Percentiles rank a stretch among this genome's conserved stretches.
Conservation (phyloP, 2,888 invertebrate genomes). For the Pollenia griseotomentosa region DNA sequence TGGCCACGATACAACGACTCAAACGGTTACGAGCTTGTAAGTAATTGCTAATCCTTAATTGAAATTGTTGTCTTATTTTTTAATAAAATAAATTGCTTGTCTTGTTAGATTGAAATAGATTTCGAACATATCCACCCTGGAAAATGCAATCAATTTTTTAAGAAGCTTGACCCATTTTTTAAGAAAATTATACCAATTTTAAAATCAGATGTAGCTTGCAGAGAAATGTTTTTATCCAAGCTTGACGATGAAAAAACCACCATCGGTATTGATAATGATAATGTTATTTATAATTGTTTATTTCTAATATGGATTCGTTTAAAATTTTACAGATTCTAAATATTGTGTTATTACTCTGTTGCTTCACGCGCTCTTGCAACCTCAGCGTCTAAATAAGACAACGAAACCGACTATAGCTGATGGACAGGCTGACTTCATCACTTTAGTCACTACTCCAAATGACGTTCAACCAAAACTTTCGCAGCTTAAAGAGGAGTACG, state of each 20-base stretch:
- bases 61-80: constrained; percentile 33
- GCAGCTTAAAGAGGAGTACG: constrained; percentile 32
- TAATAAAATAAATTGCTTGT: constrained; percentile 39
- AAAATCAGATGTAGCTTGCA: constrained; percentile 36
- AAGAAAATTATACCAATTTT: too few species aligned
- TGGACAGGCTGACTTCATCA: constrained; percentile 65
- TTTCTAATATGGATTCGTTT: constrained; percentile 35
- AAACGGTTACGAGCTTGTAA: constrained; percentile 35
- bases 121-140: too few species aligned
- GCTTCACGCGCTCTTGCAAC: constrained; percentile 54
- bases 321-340: too few species aligned
- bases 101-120: too few species aligned
- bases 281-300: constrained; percentile 32
- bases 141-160: too few species aligned
- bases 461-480: constrained; percentile 59
- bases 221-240: constrained; percentile 36
- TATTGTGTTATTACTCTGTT: constrained; percentile 62
- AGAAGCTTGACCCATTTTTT: too few species aligned
- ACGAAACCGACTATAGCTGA: constrained; percentile 69
- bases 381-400: constrained; percentile 66
- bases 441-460: constrained; percentile 58
- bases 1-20: constrained; percentile 38
- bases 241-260: constrained; percentile 36
- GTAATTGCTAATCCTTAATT: constrained; percentile 37
- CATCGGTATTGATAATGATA: constrained; percentile 28